These are phyloP conservation scores for Drosophila lini DNA, from an alignment of 1,140 invertebrate species.

Conservation along the genomic window DNA sequence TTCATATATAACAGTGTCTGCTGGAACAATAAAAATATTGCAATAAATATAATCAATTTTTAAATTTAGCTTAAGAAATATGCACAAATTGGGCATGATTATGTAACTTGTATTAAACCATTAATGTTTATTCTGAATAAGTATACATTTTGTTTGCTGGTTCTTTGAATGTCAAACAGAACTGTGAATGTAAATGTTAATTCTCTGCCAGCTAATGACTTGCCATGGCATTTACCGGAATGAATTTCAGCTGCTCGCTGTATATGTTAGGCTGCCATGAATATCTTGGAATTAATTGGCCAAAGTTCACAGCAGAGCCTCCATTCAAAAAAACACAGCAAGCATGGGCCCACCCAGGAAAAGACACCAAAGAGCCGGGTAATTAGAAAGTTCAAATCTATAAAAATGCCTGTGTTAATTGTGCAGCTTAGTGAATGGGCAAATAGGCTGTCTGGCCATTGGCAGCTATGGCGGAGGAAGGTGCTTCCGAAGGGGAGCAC, in stretches of 20 bases:
- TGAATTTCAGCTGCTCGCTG: conserved; percentile 9
- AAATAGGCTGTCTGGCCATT: not conserved
- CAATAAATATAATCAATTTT: not conserved
- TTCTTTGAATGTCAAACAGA: not conserved
- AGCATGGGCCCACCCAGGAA: conserved; percentile 15
- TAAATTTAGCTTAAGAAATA: not conserved
- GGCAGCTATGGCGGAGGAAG: not conserved
- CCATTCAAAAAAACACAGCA: conserved; percentile 9
- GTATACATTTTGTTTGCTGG: not conserved
- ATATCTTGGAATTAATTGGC: conserved; percentile 37
- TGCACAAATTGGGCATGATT: not conserved
- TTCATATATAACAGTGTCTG: too few relatives aligned
- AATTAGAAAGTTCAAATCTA: conserved; percentile 53
- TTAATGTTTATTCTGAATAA: not conserved
- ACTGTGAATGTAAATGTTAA: conserved; percentile 17
- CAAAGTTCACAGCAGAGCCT: conserved; percentile 20
- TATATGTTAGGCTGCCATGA: conserved; percentile 16
- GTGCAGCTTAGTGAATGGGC: conserved; percentile 34
- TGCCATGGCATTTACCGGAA: conserved; percentile 12
- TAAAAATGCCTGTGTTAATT: conserved; percentile 47
- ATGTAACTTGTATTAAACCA: not conserved
- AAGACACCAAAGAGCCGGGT: conserved; percentile 11
- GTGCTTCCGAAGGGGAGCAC: conserved; percentile 15
- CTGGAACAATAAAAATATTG: not conserved
- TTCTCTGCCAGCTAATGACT: conserved; percentile 10